phyloP scores from a whole-genome alignment of 2,797 vertebrate genomes.

The Mallotus villosus region DNA sequence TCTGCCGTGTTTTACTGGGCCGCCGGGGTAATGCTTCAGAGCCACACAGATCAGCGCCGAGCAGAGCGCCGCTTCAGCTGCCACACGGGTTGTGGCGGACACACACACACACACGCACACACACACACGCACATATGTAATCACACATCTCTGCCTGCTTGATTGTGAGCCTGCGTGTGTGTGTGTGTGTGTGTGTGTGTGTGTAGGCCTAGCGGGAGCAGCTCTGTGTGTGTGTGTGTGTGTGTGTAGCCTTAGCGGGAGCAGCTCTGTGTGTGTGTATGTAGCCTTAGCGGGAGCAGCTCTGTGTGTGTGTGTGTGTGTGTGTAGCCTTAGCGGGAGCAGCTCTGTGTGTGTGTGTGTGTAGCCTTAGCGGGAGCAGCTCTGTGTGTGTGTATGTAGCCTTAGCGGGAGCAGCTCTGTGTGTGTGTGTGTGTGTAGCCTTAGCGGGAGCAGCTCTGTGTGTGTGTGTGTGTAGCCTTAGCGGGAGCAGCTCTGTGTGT shows the following conservation, averaged over 20 bases:
- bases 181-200: not conserved
- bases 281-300: no score
- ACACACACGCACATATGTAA: not conserved
- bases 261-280: no score
- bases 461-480: not conserved
- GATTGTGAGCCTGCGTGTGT: not conserved
- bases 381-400: no score
- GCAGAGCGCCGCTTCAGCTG: not conserved
- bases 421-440: not conserved
- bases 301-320: not conserved
- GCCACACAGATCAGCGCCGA: not conserved
- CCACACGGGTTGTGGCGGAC: not conserved
- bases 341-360: conserved; percentile 1
- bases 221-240: no score
- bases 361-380: no score
- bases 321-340: no score
- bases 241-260: no score
- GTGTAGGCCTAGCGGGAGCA: not conserved
- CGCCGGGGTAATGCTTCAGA: not conserved
- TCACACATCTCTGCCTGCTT: not conserved
- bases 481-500: no score
- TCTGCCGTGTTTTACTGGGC: no score
- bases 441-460: no score
- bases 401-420: not conserved
- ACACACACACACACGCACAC: not conserved